Base-by-base conservation (phyloP, 2,113 vertebrate genomes). In the Jacana jacana region DNA sequence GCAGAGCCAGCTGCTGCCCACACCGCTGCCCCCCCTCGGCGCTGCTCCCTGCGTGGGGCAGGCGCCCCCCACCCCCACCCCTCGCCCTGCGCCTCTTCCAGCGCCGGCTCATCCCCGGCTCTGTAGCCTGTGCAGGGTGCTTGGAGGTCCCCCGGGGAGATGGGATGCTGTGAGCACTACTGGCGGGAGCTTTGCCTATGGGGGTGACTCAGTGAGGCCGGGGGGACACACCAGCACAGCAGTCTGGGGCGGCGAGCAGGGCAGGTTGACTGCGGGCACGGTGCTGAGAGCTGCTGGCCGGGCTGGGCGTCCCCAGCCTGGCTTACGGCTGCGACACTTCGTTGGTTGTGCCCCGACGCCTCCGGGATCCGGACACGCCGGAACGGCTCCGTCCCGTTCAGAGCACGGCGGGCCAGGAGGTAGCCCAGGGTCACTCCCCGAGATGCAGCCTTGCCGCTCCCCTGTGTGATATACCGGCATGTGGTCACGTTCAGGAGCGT, bases 351-450 rank as follows among this genome's bases (percentile, higher is more conserved):
- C 28, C 57, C 25, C 25, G 3, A 9, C 10, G 17, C 44, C 33
- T 1, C 2, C 7, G 13, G 55, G 19, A 19, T 7, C 13, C 22
- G 13, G 63, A 30, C 2, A 13, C 58, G 1, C 7, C 6, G 30
- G 25, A 10, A 14, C 14, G 17, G 46, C 22, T 88, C 17, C 69
- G 51, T 11, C 13, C 8, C 3, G 1, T 31, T 25, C 28, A 13
- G 40, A 57, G 23, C 64, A 8, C 30, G 8, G 4, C 5, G 52
- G 46, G 75, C 71, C 71, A 6, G 18, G 8, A 39, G 40, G 2
- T 5, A 30, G 17, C 14, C 15, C 23, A 1, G 10, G 4, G 25
- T 46, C 5, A 0, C 2, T 2, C 24, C 24, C 18, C 11, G 17
- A 37, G 44, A 9, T 11, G 7, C 35, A 76, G 20, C 8, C 27